Evolutionary conservation across 2,888 invertebrate species (phyloP).

Genomic region (Patella ulyssiponensis): DNA sequence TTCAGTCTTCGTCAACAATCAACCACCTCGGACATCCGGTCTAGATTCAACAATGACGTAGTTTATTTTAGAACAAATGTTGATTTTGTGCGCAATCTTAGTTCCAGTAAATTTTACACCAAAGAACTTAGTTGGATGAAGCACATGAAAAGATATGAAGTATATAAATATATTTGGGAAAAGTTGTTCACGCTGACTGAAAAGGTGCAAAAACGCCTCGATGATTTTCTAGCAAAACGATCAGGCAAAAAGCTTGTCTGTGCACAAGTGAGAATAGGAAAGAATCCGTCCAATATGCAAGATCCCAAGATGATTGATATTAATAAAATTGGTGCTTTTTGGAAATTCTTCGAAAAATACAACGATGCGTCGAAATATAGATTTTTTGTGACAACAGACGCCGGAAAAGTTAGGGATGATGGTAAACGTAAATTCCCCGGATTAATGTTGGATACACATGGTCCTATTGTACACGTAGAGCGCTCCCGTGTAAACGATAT

Average conservation of each 20-base stretch:
- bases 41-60: conserved; percentile 9
- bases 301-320: conserved; percentile 39
- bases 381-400: conserved; percentile 46
- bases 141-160: conserved; percentile 14
- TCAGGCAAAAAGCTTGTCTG: conserved; percentile 35
- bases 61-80: conserved; percentile 22
- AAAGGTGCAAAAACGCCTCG: neutral
- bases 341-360: conserved; percentile 40
- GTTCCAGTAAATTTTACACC: conserved; percentile 10
- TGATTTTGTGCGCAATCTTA: conserved; percentile 25
- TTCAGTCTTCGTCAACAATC: neutral
- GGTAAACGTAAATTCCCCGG: conserved; percentile 35
- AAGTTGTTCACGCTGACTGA: conserved; percentile 18
- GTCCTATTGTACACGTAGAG: conserved; percentile 45
- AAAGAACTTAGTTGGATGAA: conserved; percentile 18
- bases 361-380: conserved; percentile 35
- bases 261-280: conserved; percentile 43
- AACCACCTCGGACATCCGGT: conserved; percentile 11
- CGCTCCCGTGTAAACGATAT: conserved; percentile 21
- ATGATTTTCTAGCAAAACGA: neutral
- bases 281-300: conserved; percentile 43
- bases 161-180: conserved; percentile 18
- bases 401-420: conserved; percentile 36
- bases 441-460: conserved; percentile 34
- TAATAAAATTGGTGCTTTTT: conserved; percentile 35